Evolutionary conservation across 2,888 invertebrate genomes (phyloP).

Genomic region (Entomobrya proxima): DNA sequence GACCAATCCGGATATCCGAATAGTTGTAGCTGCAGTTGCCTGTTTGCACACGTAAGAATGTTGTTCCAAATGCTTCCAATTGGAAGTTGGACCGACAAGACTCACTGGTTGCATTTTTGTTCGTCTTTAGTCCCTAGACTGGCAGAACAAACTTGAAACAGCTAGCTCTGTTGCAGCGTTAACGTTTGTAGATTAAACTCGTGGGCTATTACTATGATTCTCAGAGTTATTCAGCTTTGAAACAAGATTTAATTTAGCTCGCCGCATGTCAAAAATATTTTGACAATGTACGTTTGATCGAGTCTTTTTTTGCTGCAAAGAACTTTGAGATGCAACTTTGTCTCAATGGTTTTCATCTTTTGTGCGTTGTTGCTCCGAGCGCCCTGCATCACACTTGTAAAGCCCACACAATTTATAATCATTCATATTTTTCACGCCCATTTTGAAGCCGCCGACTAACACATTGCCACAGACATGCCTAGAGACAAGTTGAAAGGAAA

Average conservation of each 20-base stretch:
- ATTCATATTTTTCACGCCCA: constrained; percentile 64
- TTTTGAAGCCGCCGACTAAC: constrained; percentile 20
- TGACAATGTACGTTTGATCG: neutral
- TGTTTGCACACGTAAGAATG: neutral
- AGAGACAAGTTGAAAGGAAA: too few relatives aligned
- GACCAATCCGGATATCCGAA: constrained; percentile 60
- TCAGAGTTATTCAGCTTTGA: neutral
- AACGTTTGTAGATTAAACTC: too few relatives aligned
- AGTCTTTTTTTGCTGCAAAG: neutral
- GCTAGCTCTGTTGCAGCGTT: too few relatives aligned
- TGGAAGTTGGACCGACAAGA: too few relatives aligned
- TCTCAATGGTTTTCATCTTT: neutral
- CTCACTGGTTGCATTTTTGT: neutral
- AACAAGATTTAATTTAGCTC: neutral
- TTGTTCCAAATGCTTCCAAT: too few relatives aligned
- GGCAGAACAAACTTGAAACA: neutral
- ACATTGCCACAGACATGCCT: too few relatives aligned
- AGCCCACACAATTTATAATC: constrained; percentile 50
- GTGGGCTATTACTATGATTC: too few relatives aligned
- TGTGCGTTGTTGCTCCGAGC: neutral
- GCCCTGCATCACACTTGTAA: neutral
- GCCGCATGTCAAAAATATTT: neutral
- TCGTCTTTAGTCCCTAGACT: neutral
- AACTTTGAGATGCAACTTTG: neutral
- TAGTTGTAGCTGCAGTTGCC: neutral